phyloP scores from a whole-genome alignment of 2,888 invertebrate species.

The Caenorhabditis auriculariae region DNA sequence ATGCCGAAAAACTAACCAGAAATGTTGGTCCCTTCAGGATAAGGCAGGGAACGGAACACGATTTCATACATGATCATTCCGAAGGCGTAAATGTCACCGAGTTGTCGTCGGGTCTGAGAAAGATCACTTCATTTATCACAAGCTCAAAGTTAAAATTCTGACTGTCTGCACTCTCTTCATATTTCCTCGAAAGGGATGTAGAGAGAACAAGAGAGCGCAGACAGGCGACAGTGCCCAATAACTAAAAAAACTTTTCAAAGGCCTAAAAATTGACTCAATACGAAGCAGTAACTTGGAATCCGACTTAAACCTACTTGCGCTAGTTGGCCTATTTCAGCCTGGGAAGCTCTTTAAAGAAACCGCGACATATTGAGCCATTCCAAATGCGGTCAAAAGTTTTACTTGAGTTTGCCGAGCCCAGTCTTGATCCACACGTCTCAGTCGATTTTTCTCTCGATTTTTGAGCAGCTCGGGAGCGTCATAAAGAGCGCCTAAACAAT shows the following conservation, averaged over 20 bases:
- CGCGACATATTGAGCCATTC: too few species aligned
- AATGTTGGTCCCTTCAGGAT: conserved; percentile 49
- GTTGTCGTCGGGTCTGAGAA: conserved; percentile 30
- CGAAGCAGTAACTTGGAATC: too few species aligned
- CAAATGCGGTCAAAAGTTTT: too few species aligned
- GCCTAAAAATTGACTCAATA: too few species aligned
- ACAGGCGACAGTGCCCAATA: too few species aligned
- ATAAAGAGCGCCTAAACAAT: conserved; percentile 43
- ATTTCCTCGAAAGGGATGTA: background rate
- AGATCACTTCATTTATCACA: background rate
- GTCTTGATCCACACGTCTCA: conserved; percentile 46
- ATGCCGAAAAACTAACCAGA: conserved; percentile 31
- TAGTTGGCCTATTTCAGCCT: too few species aligned
- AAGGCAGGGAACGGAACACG: conserved; percentile 57
- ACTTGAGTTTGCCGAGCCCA: conserved; percentile 35
- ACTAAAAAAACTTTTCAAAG: too few species aligned
- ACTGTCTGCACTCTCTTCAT: background rate
- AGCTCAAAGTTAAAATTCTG: background rate
- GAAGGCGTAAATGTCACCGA: conserved; percentile 60
- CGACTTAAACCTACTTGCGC: too few species aligned
- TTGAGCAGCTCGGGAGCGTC: conserved; percentile 60
- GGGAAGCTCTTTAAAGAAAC: too few species aligned
- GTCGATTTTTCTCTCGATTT: conserved; percentile 54
- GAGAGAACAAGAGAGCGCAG: too few species aligned
- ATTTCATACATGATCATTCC: conserved; percentile 59